phyloP scores from a whole-genome alignment of 1,140 invertebrate species.

The Medauroidea extradentata region DNA sequence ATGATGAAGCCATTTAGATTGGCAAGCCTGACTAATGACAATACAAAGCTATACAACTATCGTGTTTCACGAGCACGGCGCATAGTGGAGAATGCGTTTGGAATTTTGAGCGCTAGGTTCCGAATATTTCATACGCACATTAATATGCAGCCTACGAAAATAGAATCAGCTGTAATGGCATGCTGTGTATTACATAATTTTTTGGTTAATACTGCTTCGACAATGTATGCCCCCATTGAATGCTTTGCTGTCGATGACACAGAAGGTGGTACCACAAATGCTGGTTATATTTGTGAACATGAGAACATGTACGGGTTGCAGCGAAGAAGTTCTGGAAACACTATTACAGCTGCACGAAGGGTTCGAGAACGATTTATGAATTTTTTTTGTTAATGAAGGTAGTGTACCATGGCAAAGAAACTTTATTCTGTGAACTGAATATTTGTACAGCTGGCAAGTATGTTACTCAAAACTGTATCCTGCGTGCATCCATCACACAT shows the following conservation, averaged over 20 bases:
- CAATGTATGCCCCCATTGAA: conserved; percentile 22
- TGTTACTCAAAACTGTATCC: no score
- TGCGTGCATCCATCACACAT: no score
- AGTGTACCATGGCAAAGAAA: conserved; percentile 26
- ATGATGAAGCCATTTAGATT: conserved; percentile 37
- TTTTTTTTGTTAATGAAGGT: conserved; percentile 26
- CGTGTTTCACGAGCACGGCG: conserved; percentile 35
- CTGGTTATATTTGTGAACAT: conserved; percentile 13
- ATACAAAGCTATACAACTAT: conserved; percentile 45
- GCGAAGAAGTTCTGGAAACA: conserved; percentile 21
- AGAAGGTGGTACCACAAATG: conserved; percentile 19
- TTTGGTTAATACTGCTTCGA: background rate
- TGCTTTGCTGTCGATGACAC: conserved; percentile 27
- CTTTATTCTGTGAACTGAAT: conserved; percentile 19
- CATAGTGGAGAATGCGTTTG: conserved; percentile 44
- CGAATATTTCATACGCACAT: conserved; percentile 17
- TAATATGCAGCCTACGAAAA: conserved; percentile 19
- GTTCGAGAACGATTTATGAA: conserved; percentile 19
- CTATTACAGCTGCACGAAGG: conserved; percentile 18
- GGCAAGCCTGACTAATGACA: background rate
- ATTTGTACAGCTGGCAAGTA: background rate
- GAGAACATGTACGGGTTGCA: conserved; percentile 18
- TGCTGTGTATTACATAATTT: conserved; percentile 18
- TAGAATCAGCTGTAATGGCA: conserved; percentile 18
- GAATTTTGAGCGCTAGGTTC: conserved; percentile 36